phyloP scores from a whole-genome alignment of 2,113 vertebrate genomes.

The Strigops habroptila region DNA sequence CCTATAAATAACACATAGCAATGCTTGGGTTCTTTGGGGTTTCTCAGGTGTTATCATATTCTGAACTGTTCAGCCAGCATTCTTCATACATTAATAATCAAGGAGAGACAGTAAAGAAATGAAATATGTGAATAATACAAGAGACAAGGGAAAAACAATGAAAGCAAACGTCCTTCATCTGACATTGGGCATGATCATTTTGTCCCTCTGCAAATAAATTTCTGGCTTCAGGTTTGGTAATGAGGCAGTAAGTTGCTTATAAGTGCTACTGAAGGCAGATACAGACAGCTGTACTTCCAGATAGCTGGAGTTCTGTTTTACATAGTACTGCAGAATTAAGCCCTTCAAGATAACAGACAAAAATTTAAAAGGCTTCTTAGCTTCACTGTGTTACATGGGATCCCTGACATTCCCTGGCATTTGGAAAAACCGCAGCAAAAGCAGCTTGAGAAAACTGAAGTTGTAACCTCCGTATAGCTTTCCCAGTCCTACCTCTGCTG shows the following conservation, averaged over 20 bases:
- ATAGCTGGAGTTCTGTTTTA: not conserved
- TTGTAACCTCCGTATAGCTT: not conserved
- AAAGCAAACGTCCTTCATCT: conserved; percentile 39
- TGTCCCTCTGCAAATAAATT: conserved; percentile 25
- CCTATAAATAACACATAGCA: conserved; percentile 51
- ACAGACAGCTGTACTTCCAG: not conserved
- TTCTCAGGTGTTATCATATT: conserved; percentile 58
- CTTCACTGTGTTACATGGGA: not conserved
- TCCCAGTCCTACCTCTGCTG: not conserved
- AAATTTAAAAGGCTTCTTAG: not conserved
- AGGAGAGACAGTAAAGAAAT: conserved; percentile 53
- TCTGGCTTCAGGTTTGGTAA: conserved; percentile 17
- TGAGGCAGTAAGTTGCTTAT: not conserved
- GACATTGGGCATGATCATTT: conserved; percentile 37
- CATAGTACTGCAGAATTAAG: not conserved
- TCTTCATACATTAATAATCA: conserved; percentile 64
- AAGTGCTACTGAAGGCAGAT: not conserved
- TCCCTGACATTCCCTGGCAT: not conserved
- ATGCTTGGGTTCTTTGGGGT: conserved; percentile 36
- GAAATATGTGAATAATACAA: conserved; percentile 66
- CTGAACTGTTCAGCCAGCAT: conserved; percentile 57
- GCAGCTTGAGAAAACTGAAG: not conserved
- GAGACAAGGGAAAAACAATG: conserved; percentile 54
- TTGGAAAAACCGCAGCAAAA: not conserved
- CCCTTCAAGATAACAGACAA: not conserved